Base-by-base conservation (phyloP, 2,797 vertebrate genomes). In the Cygnus olor region DNA sequence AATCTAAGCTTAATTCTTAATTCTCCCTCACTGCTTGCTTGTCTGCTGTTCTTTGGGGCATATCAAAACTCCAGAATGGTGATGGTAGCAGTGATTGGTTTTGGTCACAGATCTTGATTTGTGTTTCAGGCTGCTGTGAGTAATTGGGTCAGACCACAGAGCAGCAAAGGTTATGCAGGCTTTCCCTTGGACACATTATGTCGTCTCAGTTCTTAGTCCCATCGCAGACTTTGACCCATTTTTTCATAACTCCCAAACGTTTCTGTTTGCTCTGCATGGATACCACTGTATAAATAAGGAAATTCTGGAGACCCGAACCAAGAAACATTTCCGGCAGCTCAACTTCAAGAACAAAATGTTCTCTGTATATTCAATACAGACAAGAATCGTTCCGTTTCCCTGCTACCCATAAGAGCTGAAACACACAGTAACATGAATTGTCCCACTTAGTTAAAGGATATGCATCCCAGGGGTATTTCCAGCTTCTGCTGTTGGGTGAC, bases 91-190 rank as follows among this genome's bases (percentile, higher is more conserved):
- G 44, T 0, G 2, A 10, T 69, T 83, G 65, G 6, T 21, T 92
- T 87, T 51, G 42, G 28, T 93, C 61, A 53, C 15, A 73, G 71
- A 51, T 54, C 87, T 72, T 81, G n/a, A 45, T n/a, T 91, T 93
- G 56, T 77, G 36, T 85, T 94, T 90, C 71, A 58, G 71, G 32
- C 71, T 72, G 12, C 30, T 91, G 27, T 72, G 80, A 88, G 54
- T 69, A 94, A 53, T 22, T 86, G 68, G 71, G 53, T 89, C 94
- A 95, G 13, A 88, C 85, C 82, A 45, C 85, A 94, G 40, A 47
- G 9, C 60, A 81, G 64, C 44, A 90, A 76, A 90, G 54, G 51
- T 81, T 79, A 81, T 9, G 9, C 11, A 79, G 88, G 34, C 60
- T 74, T 89, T 94, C 61, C 83, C 40, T 84, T 32, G 64, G 74